A percentile compares a stretch with the other conserved stretches of the same genome.
Conservation (phyloP, 2,888 invertebrate genomes). For the Lycaena phlaeas region DNA sequence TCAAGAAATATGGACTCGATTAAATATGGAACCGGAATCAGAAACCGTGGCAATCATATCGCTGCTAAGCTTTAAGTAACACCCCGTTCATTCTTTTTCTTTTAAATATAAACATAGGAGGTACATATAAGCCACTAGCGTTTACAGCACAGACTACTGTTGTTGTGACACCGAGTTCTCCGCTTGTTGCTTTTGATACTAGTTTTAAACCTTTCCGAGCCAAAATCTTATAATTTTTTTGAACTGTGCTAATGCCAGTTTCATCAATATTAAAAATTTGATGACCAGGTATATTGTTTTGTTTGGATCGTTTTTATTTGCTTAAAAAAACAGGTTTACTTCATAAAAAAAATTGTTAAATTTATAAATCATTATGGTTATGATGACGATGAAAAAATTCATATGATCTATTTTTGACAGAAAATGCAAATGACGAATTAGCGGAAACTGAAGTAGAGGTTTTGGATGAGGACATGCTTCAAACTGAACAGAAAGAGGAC, state of each 20-base stretch:
- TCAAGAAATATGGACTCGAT: no score
- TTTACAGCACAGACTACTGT: neutral
- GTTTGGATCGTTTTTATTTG: neutral
- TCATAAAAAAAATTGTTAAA: no score
- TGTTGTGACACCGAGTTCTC: constrained; percentile 1
- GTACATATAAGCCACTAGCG: constrained; percentile 1
- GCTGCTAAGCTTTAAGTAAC: neutral
- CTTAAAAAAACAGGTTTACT: no score
- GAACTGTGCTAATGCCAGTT: neutral
- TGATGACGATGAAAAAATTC: constrained; percentile 19
- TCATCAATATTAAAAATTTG: neutral
- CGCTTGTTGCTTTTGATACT: neutral
- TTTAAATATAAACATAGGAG: constrained; percentile 4
- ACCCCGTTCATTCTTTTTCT: neutral
- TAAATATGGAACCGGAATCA: neutral
- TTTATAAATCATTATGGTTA: no score
- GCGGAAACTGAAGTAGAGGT: no score
- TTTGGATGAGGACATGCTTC: no score
- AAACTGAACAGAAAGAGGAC: no score
- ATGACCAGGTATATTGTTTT: neutral
- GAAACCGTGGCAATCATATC: neutral
- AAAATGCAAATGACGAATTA: no score
- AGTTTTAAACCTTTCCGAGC: constrained; percentile 2
- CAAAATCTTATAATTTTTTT: constrained; percentile 4
- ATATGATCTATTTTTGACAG: no score